Percentiles rank a stretch among this genome's conserved stretches.
Evolutionary conservation across 2,888 invertebrate species (phyloP).

Genomic region (Norana najaformis): DNA sequence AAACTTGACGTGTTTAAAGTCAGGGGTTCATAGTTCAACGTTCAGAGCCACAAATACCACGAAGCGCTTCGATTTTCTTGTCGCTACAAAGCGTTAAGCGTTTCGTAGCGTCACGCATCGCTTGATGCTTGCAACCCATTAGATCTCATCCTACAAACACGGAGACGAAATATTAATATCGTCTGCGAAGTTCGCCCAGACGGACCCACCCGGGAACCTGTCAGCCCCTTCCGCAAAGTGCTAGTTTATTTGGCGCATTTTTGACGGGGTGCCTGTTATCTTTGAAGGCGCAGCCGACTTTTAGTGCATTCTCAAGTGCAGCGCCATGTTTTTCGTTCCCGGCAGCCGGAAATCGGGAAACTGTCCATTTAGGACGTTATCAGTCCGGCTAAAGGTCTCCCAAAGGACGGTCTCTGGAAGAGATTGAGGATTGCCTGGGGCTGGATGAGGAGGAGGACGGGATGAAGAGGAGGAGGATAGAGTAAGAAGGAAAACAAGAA

Average conservation of each 20-base stretch:
- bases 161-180: neutral
- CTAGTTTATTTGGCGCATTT: neutral
- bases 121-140: neutral
- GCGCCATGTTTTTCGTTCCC: neutral
- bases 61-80: no score
- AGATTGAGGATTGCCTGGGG: neutral
- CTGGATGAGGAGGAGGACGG: neutral
- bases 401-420: neutral
- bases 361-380: slow-evolving; percentile 7
- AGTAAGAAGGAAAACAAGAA: neutral
- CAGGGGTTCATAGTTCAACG: neutral
- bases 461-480: neutral
- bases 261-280: neutral
- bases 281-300: neutral
- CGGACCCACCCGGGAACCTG: neutral
- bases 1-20: neutral
- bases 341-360: slow-evolving; percentile 4
- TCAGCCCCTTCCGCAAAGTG: neutral
- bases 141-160: neutral
- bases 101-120: neutral
- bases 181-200: neutral
- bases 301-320: neutral
- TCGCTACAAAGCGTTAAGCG: neutral
- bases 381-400: neutral
- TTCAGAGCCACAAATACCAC: neutral